These are phyloP conservation scores for Drosophila meridiana DNA, from an alignment of 2,888 invertebrate genomes.

Conservation along the genomic window DNA sequence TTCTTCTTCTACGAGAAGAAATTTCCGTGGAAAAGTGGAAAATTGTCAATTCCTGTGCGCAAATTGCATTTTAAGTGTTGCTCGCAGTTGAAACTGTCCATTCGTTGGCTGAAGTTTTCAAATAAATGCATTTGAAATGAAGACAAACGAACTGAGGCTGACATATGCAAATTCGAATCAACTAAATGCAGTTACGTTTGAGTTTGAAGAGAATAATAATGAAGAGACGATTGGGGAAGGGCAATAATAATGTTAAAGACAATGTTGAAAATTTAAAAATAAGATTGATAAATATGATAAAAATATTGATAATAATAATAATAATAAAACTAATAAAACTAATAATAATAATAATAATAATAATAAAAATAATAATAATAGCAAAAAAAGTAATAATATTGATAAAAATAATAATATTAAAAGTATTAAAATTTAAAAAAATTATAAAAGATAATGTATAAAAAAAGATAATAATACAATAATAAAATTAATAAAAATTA, in stretches of 20 bases:
- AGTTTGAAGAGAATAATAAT: not conserved
- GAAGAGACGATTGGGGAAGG: not conserved
- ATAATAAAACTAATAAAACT: not conserved
- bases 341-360: not conserved
- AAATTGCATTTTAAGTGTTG: constrained; percentile 69
- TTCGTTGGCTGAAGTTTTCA: constrained; percentile 28
- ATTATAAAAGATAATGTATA: too few relatives aligned
- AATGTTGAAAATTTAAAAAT: not conserved
- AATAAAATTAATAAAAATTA: too few relatives aligned
- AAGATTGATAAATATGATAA: too few relatives aligned
- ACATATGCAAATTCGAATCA: not conserved
- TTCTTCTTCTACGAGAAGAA: not conserved
- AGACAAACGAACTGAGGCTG: constrained; percentile 26
- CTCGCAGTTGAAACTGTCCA: constrained; percentile 36
- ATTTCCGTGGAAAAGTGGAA: constrained; percentile 1
- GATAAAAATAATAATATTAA: not conserved
- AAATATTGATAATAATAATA: not conserved
- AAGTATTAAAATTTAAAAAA: too few relatives aligned
- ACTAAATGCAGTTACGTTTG: not conserved
- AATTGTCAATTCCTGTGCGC: constrained; percentile 37
- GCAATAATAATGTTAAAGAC: not conserved
- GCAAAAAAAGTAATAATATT: not conserved
- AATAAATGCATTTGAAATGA: constrained; percentile 29
- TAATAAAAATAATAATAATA: not conserved
- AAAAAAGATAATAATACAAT: too few relatives aligned